A percentile compares a stretch with the other conserved stretches of the same genome.
Evolutionary conservation across 2,888 invertebrate species (phyloP).

Genomic region (Malthinus seriepunctatus): DNA sequence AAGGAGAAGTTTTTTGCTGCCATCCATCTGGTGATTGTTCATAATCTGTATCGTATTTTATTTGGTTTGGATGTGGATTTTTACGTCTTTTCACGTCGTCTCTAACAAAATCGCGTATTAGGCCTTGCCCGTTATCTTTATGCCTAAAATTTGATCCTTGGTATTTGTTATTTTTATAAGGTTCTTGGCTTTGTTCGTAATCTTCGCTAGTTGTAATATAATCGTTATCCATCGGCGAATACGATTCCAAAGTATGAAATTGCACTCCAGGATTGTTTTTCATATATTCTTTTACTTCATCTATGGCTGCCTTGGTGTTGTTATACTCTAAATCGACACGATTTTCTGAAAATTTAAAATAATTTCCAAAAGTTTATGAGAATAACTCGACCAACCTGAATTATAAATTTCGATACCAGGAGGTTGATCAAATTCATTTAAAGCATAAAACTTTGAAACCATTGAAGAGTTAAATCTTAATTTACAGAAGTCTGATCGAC

Average conservation of each 20-base stretch:
- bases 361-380: no score
- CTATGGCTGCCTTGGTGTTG: slow-evolving; percentile 43
- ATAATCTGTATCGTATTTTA: slow-evolving; percentile 36
- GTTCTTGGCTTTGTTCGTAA: slow-evolving; percentile 15
- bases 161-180: slow-evolving; percentile 29
- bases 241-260: slow-evolving; percentile 7
- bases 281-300: slow-evolving; percentile 47
- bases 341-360: slow-evolving; percentile 37
- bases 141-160: slow-evolving; percentile 47
- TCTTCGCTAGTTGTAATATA: slow-evolving; percentile 3
- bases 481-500: slow-evolving; percentile 65
- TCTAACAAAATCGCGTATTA: slow-evolving; percentile 20
- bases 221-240: neutral
- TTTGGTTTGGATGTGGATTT: slow-evolving; percentile 15
- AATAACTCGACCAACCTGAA: slow-evolving; percentile 58
- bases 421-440: slow-evolving; percentile 67
- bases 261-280: slow-evolving; percentile 43
- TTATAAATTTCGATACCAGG: slow-evolving; percentile 76
- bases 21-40: slow-evolving; percentile 34
- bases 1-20: slow-evolving; percentile 23
- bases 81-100: slow-evolving; percentile 17
- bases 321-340: slow-evolving; percentile 44
- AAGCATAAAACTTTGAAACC: slow-evolving; percentile 67
- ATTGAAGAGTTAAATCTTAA: slow-evolving; percentile 71
- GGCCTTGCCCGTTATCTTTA: slow-evolving; percentile 36